Evolutionary conservation across 2,888 invertebrate species (phyloP).

Genomic region (Tenthredo livida): DNA sequence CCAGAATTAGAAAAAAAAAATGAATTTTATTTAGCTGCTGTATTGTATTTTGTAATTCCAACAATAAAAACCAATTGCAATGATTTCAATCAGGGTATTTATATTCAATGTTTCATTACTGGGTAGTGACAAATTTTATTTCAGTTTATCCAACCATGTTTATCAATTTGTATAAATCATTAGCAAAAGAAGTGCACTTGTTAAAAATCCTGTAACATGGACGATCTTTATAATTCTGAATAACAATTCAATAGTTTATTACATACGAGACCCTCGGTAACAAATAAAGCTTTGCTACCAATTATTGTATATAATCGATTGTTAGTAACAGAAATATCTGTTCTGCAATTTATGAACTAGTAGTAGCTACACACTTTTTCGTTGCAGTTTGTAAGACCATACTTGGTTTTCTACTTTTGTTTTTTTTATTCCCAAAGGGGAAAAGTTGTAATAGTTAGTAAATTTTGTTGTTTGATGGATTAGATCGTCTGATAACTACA

Average conservation of each 20-base stretch:
- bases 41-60: too few relatives aligned
- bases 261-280: background rate
- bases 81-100: background rate
- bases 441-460: background rate
- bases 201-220: background rate
- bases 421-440: background rate
- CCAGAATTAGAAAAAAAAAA: too few relatives aligned
- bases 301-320: slow-evolving; percentile 8
- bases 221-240: background rate
- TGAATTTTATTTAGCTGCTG: too few relatives aligned
- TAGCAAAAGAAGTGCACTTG: slow-evolving; percentile 39
- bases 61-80: too few relatives aligned
- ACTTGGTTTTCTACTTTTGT: background rate
- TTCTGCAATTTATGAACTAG: background rate
- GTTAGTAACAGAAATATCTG: slow-evolving; percentile 1
- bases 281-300: background rate
- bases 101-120: background rate
- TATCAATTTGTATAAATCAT: background rate
- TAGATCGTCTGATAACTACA: background rate
- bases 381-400: background rate
- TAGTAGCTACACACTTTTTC: background rate
- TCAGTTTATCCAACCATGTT: background rate
- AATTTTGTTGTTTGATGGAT: background rate
- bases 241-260: background rate
- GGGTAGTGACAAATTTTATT: background rate